A percentile compares a stretch with the other conserved stretches of the same genome.
Conservation (phyloP, 2,888 invertebrate species). For the Clostera curtula region DNA sequence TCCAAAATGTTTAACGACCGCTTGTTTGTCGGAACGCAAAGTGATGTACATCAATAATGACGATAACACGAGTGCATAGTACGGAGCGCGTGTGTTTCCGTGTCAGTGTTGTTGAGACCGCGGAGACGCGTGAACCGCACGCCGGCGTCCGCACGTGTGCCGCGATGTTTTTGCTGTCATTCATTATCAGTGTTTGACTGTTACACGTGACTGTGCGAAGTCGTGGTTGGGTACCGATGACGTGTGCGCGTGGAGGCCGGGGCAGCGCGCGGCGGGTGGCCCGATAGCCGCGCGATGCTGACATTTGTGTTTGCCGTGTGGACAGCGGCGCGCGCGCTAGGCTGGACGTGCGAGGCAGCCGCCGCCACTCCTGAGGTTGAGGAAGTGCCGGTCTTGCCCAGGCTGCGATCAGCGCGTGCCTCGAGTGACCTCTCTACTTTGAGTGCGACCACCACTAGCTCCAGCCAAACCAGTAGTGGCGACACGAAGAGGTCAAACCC, state of each 20-base stretch:
- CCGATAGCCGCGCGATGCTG: slow-evolving; percentile 68
- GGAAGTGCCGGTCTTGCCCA: slow-evolving; percentile 57
- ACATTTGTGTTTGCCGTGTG: slow-evolving; percentile 78
- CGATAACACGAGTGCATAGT: slow-evolving; percentile 51
- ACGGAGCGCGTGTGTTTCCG: slow-evolving; percentile 39
- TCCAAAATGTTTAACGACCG: slow-evolving; percentile 24
- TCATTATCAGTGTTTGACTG: slow-evolving; percentile 26
- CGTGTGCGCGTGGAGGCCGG: slow-evolving; percentile 43
- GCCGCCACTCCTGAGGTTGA: slow-evolving; percentile 52
- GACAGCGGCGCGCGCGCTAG: slow-evolving; percentile 77
- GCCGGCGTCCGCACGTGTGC: slow-evolving; percentile 25
- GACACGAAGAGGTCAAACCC: slow-evolving; percentile 60
- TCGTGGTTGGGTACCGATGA: slow-evolving; percentile 47
- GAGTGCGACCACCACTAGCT: slow-evolving; percentile 66
- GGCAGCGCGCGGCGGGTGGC: slow-evolving; percentile 43
- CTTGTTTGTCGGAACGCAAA: slow-evolving; percentile 28
- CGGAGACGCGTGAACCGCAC: slow-evolving; percentile 54
- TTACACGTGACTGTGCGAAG: slow-evolving; percentile 25
- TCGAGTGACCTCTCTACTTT: slow-evolving; percentile 68
- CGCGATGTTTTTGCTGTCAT: slow-evolving; percentile 20
- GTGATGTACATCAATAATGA: slow-evolving; percentile 53
- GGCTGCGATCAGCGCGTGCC: slow-evolving; percentile 64
- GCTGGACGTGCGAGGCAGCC: slow-evolving; percentile 50
- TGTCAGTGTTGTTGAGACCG: slow-evolving; percentile 52
- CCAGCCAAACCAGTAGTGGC: slow-evolving; percentile 63